Percentiles rank a stretch among this genome's conserved stretches.
These are phyloP conservation scores for Ennomos quercinarius DNA, from an alignment of 2,888 invertebrate genomes.

Conservation along the genomic window DNA sequence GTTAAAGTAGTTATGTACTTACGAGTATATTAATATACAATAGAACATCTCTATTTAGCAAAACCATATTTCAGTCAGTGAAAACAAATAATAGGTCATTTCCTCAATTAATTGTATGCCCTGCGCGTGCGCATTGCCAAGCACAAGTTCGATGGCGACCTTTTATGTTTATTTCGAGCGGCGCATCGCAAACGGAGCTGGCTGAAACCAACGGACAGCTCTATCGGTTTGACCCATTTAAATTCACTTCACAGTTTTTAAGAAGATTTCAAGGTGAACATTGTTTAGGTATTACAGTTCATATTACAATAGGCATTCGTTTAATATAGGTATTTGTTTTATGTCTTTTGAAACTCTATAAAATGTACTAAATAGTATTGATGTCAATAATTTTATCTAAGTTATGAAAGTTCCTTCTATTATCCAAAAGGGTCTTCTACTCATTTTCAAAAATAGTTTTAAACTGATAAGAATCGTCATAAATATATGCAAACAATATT, in stretches of 20 bases:
- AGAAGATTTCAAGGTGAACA: constrained; percentile 43
- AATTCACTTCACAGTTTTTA: constrained; percentile 47
- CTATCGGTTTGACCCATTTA: constrained; percentile 71
- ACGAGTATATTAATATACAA: constrained; percentile 1
- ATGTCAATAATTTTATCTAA: not conserved
- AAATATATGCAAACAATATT: too few species aligned
- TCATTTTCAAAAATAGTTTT: too few species aligned
- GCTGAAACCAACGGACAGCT: constrained; percentile 60
- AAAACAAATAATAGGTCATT: constrained; percentile 61
- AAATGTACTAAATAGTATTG: not conserved
- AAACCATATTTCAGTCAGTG: constrained; percentile 38
- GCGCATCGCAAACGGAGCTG: constrained; percentile 56
- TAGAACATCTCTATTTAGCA: constrained; percentile 31
- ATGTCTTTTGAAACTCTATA: not conserved
- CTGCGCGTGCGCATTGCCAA: constrained; percentile 61
- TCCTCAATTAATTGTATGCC: constrained; percentile 73
- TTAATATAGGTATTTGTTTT: constrained; percentile 13
- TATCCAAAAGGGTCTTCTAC: too few species aligned
- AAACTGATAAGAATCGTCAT: too few species aligned
- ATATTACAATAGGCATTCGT: constrained; percentile 26
- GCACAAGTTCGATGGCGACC: constrained; percentile 70
- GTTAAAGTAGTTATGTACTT: not conserved
- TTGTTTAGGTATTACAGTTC: constrained; percentile 33
- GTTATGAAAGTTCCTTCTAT: too few species aligned
- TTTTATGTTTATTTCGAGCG: constrained; percentile 77